Evolutionary conservation across 2,797 vertebrate genomes (phyloP).

Genomic region (Neomorphus geoffroyi): DNA sequence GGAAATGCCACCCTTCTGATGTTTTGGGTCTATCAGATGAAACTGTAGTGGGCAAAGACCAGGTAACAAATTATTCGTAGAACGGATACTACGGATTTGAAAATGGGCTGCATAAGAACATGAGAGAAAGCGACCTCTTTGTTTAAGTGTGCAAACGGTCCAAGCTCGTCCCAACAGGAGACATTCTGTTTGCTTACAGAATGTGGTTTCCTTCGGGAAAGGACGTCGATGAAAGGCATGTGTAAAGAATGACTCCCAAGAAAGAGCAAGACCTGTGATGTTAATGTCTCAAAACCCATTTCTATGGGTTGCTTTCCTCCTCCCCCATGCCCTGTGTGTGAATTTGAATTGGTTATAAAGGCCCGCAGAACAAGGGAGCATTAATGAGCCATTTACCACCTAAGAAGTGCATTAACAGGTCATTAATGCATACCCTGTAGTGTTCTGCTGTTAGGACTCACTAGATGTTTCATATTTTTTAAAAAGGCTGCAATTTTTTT

Average conservation of each 20-base stretch:
- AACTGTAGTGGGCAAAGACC: neutral
- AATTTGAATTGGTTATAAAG: slow-evolving; percentile 11
- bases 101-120: neutral
- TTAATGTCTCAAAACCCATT: neutral
- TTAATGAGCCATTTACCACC: slow-evolving; percentile 49
- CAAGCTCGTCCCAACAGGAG: neutral
- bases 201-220: neutral
- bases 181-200: neutral
- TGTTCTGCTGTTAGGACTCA: neutral
- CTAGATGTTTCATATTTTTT: neutral
- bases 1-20: neutral
- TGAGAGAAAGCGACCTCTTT: neutral
- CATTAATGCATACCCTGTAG: slow-evolving; percentile 13
- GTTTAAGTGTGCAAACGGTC: neutral
- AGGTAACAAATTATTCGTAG: neutral
- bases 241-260: neutral
- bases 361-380: neutral
- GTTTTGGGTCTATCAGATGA: neutral
- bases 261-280: neutral
- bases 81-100: neutral
- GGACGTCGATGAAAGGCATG: neutral
- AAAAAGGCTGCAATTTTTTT: neutral
- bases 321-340: neutral
- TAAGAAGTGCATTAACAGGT: slow-evolving; percentile 38
- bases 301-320: neutral